Base-by-base conservation (phyloP, 1,140 invertebrate genomes). In the Drosophila ironensis region DNA sequence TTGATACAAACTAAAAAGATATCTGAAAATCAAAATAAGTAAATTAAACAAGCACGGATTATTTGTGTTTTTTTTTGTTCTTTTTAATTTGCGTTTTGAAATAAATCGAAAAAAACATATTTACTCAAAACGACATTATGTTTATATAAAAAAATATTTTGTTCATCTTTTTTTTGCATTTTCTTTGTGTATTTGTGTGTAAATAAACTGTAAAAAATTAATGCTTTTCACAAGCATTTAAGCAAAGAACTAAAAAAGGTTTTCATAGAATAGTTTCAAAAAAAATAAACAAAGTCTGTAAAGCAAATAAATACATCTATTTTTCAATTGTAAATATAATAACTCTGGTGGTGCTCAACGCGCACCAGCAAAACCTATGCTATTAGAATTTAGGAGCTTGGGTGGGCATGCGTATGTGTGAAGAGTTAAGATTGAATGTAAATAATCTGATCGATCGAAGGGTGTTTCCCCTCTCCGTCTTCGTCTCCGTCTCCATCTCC, bases 41-140 rank as follows among this genome's bases (percentile, higher is more conserved):
- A 74, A 76, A 61, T 78, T 80, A 78, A 78, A 80, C 75, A 50
- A 78, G 46, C 30, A 46, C 53, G 53, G 33, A 53, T 41, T 46
- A 14, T 25, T 11, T 9, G 20, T 50, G 42, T 61, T 17, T 44
- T 30, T 56, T 47, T 48, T 48, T 59, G 59, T 66, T 67, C 41
- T 28, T 72, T 72, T 86, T 73, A 50, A 40, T 46, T 42, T 78
- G 82, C 77, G 75, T 89, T 89, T 89, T 88, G 87, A 88, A 68
- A 88, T 89, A 89, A 89, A 89, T 89, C 82, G 78, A 89, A 89
- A 89, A 89, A 89, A 89, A 46, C 78, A 88, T 88, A 89, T 89
- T 89, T 89, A 89, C 88, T 89, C 87, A 88, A 89, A 89, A 87
- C 82, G 69, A 61, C 87, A 80, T 61, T 75, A 56, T 60, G 35